Conservation (phyloP, 2,797 vertebrate species). For the Denticeps clupeoides region DNA sequence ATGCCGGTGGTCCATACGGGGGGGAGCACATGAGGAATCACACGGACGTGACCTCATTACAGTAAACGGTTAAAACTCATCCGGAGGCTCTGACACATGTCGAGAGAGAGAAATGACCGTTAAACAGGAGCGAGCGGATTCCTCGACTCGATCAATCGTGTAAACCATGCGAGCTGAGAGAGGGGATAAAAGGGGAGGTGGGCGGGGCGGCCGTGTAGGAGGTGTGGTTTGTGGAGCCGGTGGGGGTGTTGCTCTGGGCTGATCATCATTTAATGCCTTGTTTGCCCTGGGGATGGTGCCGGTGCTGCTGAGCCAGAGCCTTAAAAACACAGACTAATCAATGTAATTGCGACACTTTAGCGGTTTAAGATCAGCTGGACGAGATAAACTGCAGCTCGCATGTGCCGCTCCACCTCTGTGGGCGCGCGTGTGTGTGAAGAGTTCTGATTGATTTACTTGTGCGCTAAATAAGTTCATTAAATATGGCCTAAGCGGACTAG, state of each 20-base stretch:
- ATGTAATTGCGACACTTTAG: slow-evolving; percentile 30
- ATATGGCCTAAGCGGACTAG: slow-evolving; percentile 23
- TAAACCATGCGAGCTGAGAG: too few relatives aligned
- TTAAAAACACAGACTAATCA: slow-evolving; percentile 16
- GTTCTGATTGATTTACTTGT: slow-evolving; percentile 22
- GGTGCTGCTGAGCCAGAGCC: slow-evolving; percentile 7
- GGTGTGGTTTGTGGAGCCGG: too few relatives aligned
- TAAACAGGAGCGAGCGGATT: too few relatives aligned
- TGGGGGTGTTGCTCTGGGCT: not conserved
- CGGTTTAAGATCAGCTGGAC: slow-evolving; percentile 17
- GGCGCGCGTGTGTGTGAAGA: slow-evolving; percentile 21
- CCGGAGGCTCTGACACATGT: not conserved
- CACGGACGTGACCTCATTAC: slow-evolving; percentile 19
- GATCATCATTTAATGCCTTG: slow-evolving; percentile 7
- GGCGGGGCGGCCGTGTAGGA: too few relatives aligned
- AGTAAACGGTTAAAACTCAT: not conserved
- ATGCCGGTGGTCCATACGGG: slow-evolving; percentile 19
- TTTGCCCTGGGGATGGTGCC: not conserved
- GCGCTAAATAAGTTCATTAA: slow-evolving; percentile 34
- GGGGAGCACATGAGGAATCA: slow-evolving; percentile 9
- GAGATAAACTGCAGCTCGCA: slow-evolving; percentile 17
- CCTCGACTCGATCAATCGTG: too few relatives aligned
- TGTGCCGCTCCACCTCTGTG: slow-evolving; percentile 20
- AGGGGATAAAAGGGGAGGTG: slow-evolving; percentile 13
- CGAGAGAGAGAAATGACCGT: not conserved